These are phyloP conservation scores for Amblyornis subalaris DNA, from an alignment of 2,113 vertebrate species.

Conservation along the genomic window DNA sequence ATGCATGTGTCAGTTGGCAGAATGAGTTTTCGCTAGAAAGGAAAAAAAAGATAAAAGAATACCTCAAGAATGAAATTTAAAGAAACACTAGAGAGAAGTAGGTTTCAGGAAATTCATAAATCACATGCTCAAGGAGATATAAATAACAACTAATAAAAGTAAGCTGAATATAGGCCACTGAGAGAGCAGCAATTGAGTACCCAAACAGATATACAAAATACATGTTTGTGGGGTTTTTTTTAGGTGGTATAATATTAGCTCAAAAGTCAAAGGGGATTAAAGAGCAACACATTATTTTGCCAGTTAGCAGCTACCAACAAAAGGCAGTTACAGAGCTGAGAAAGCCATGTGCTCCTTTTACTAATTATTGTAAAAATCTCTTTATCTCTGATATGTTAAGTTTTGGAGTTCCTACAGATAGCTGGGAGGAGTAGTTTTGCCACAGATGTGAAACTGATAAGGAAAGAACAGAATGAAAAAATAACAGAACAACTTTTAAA, in stretches of 20 bases:
- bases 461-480: neutral
- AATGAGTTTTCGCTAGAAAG: neutral
- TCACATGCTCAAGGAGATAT: neutral
- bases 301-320: neutral
- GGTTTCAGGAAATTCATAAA: neutral
- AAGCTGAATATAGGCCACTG: neutral
- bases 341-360: neutral
- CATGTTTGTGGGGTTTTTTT: accelerated
- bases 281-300: neutral
- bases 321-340: neutral
- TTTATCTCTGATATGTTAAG: neutral
- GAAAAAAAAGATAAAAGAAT: neutral
- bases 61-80: neutral
- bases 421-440: neutral
- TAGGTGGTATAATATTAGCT: neutral
- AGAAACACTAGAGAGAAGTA: neutral
- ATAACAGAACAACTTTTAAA: neutral
- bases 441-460: neutral
- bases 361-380: neutral
- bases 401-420: neutral
- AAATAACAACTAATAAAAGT: neutral
- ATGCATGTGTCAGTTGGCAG: neutral
- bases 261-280: neutral
- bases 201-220: neutral
- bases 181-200: neutral